Conservation (phyloP, 2,113 vertebrate genomes). For the Saiga tatarica region DNA sequence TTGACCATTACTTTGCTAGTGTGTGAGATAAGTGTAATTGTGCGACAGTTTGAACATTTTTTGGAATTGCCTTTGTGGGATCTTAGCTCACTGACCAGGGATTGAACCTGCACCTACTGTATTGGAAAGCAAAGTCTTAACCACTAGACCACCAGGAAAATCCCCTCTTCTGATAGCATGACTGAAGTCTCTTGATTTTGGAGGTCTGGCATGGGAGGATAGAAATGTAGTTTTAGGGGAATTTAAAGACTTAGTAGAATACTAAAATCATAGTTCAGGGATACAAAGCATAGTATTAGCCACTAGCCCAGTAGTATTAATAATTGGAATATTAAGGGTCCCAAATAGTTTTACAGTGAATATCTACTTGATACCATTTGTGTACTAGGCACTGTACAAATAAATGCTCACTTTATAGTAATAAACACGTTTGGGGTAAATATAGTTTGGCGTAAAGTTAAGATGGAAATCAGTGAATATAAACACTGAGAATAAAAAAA, state of each 20-base stretch:
- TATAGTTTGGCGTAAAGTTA: background rate
- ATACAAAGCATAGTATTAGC: background rate
- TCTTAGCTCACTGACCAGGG: background rate
- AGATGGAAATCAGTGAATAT: background rate
- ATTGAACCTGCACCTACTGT: background rate
- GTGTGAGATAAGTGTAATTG: background rate
- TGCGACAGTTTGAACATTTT: background rate
- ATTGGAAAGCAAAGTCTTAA: background rate
- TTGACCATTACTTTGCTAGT: background rate
- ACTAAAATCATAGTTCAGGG: background rate
- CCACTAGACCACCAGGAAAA: background rate
- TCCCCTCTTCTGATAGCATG: background rate
- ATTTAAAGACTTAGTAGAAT: background rate
- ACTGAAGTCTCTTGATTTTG: background rate
- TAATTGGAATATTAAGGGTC: background rate
- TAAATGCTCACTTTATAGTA: background rate
- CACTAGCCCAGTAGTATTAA: background rate
- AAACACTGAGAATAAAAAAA: background rate
- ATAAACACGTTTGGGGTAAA: background rate
- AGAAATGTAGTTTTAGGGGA: background rate
- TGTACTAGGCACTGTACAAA: background rate
- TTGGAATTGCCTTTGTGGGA: background rate
- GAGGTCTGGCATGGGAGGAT: background rate
- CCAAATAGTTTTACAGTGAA: background rate
- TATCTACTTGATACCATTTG: background rate